Conservation (phyloP, 1,140 invertebrate genomes). For the Drosophila serrata region DNA sequence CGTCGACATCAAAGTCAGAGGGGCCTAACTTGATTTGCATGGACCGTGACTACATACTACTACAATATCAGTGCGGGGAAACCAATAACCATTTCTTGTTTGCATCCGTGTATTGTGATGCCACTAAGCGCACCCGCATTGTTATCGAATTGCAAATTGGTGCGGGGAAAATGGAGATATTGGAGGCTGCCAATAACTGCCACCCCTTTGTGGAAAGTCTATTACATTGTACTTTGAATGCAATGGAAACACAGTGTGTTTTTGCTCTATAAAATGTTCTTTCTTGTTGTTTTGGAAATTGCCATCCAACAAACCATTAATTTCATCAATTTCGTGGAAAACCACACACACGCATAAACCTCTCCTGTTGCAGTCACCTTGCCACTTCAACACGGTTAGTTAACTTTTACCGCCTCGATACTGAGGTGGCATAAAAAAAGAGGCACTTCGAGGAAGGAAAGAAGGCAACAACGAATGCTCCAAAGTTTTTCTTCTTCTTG, state of each 20-base stretch:
- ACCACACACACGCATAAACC: slow-evolving; percentile 28
- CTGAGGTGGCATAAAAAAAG: slow-evolving; percentile 5
- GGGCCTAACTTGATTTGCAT: slow-evolving; percentile 70
- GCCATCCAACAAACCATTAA: slow-evolving; percentile 5
- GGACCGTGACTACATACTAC: slow-evolving; percentile 29
- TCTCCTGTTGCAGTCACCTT: slow-evolving; percentile 15
- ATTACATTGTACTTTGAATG: slow-evolving; percentile 61
- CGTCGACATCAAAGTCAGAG: slow-evolving; percentile 55
- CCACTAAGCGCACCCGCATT: slow-evolving; percentile 49
- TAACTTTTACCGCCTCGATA: slow-evolving; percentile 38
- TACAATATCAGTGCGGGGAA: neutral
- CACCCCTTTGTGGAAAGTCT: slow-evolving; percentile 30
- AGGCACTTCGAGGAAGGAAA: slow-evolving; percentile 6
- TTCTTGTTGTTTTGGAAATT: neutral
- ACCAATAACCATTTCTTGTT: slow-evolving; percentile 39
- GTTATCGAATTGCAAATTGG: slow-evolving; percentile 59
- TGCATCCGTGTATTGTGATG: slow-evolving; percentile 22
- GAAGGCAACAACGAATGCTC: slow-evolving; percentile 46
- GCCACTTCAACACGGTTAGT: slow-evolving; percentile 51
- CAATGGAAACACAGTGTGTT: slow-evolving; percentile 42
- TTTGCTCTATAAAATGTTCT: slow-evolving; percentile 3
- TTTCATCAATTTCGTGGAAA: neutral
- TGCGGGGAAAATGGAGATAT: neutral
- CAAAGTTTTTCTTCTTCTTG: slow-evolving; percentile 49
- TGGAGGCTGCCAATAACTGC: neutral